Evolutionary conservation across 2,797 vertebrate species (phyloP), one percentile per base, ranked within the genome.

Genomic region (Phoxinus dragarum): DNA sequence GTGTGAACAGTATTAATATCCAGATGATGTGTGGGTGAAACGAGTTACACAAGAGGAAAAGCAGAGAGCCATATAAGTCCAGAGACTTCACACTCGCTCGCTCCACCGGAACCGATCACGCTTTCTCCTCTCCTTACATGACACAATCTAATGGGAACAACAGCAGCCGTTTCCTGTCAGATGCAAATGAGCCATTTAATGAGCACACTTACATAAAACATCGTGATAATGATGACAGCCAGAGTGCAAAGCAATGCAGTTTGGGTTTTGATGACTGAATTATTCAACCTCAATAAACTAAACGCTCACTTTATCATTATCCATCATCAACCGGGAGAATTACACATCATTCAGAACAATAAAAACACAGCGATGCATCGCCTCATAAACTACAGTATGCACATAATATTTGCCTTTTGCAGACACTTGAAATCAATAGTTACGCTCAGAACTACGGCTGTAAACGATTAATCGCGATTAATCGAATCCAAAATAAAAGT

Each of bases 121-220:
- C 74, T 82, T 89, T 81, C 84, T 74, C 31, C 49, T 21, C 40
- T 14, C 59, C 31, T 69, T 66, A 56, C 79, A 77, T 82, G 84
- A 73, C 64, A 85, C 85, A 88, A 85, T 89, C 86, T 80, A 3
- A 47, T 12, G 34, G 56, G 76, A 83, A 23, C 59, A 66, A 77
- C 42, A 1, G 4, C 75, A 67, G 54, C 47, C 2, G 49, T 34
- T 79, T 85, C 86, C 83, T 21, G 9, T 17, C 47, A 54, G 27
- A 83, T 38, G 49, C 64, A 68, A 52, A 68, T n/a, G 8, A 23
- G 7, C 6, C 34, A 2, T 42, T 56, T 71, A 71, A 82, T 61
- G 73, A 47, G 17, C 5, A 54, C 61, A 31, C 69, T 73, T 31
- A 47, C 27, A 42, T 61, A 64, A 73, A 61, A 82, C 7, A 40